A percentile compares a stretch with the other conserved stretches of the same genome.
Evolutionary conservation across 92 coral and sea anemone species (phyloP).

Genomic region (Porites lobata): DNA sequence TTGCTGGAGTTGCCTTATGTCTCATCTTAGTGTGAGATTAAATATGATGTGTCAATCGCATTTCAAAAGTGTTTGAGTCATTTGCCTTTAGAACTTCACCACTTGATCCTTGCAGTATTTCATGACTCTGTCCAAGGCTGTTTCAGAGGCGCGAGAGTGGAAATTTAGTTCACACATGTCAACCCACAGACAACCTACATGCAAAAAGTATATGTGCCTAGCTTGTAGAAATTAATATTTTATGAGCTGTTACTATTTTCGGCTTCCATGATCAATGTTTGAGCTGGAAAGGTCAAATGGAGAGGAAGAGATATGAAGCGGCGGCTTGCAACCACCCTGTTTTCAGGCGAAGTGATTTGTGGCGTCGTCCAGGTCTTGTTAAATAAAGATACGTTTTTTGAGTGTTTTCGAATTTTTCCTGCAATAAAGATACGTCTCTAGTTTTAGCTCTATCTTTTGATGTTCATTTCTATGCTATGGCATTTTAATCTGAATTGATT

Average conservation of each 20-base stretch:
- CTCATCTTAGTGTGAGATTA: too few species aligned
- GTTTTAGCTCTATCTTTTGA: not conserved
- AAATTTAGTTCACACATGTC: slow-evolving; percentile 2
- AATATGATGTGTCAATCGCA: too few species aligned
- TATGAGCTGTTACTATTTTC: not conserved
- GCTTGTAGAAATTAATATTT: not conserved
- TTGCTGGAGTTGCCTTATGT: too few species aligned
- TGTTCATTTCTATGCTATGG: not conserved
- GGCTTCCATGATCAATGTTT: not conserved
- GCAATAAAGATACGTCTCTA: not conserved
- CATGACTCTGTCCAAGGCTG: not conserved
- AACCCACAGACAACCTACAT: not conserved
- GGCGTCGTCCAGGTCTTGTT: too few species aligned
- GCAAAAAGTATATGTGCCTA: slow-evolving; percentile 14
- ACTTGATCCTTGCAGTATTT: too few species aligned
- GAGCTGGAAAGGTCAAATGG: not conserved
- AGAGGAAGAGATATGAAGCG: not conserved
- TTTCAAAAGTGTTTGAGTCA: too few species aligned
- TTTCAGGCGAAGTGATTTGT: not conserved
- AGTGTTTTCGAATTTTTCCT: not conserved
- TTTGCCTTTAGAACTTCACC: too few species aligned
- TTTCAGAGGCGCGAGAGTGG: not conserved
- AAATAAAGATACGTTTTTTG: not conserved
- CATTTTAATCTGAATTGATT: slow-evolving; percentile 12
- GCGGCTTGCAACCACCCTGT: not conserved